A percentile compares a stretch with the other conserved stretches of the same genome.
phyloP scores from a whole-genome alignment of 2,113 vertebrate genomes.

The Calypte anna region DNA sequence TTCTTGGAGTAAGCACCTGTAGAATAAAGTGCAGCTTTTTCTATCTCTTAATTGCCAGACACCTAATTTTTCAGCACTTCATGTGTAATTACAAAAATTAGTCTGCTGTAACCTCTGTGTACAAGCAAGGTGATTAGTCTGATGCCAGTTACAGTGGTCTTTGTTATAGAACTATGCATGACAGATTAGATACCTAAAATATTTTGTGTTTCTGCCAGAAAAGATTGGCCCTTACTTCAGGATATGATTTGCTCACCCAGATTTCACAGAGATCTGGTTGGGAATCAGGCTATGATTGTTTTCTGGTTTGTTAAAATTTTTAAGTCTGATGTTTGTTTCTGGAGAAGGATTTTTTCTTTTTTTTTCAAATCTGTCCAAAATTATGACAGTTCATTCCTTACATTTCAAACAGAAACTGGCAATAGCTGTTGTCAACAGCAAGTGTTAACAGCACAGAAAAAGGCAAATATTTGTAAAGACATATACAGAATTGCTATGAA shows the following conservation, averaged over 20 bases:
- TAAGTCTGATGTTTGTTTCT: background rate
- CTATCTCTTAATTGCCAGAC: background rate
- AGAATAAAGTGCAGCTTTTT: background rate
- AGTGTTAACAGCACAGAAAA: background rate
- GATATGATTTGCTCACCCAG: background rate
- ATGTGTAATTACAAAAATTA: constrained; percentile 13
- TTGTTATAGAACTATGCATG: background rate
- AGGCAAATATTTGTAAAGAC: background rate
- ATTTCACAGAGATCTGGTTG: background rate
- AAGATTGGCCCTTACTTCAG: background rate
- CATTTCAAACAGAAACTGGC: background rate
- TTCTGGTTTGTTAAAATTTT: background rate
- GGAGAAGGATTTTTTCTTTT: background rate
- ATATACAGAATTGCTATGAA: background rate
- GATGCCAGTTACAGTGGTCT: background rate
- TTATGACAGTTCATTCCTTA: background rate
- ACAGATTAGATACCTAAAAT: background rate
- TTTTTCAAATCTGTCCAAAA: background rate
- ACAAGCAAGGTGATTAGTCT: background rate
- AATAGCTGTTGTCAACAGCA: background rate
- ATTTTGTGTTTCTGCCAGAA: background rate
- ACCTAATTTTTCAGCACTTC: background rate
- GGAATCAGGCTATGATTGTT: background rate
- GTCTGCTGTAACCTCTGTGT: background rate
- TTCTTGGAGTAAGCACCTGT: background rate